phyloP scores from a whole-genome alignment of 2,797 vertebrate species.

The Muscicapa striata region DNA sequence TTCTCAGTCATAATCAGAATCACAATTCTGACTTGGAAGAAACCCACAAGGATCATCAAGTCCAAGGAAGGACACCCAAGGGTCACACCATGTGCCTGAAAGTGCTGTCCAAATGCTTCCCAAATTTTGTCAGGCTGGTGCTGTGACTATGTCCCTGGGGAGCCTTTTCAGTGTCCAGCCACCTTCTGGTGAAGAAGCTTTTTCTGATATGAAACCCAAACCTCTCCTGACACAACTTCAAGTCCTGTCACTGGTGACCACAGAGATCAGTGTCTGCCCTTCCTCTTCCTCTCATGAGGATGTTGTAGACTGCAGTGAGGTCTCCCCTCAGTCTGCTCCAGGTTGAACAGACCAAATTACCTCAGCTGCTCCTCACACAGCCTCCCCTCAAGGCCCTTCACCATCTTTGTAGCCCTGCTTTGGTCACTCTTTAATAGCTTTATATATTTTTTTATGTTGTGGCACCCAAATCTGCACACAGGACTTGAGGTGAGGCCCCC shows the following conservation, averaged over 20 bases:
- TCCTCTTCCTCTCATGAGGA: accelerated
- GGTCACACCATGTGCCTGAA: neutral
- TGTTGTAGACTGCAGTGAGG: neutral
- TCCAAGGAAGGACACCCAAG: neutral
- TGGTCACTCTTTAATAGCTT: neutral
- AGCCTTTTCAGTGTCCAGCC: neutral
- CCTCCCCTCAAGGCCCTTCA: neutral
- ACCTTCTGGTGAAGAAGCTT: neutral
- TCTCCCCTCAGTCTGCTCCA: neutral
- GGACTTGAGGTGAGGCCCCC: accelerated
- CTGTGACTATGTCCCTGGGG: neutral
- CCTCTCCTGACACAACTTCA: neutral
- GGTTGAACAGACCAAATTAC: neutral
- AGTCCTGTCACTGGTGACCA: neutral
- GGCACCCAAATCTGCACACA: neutral
- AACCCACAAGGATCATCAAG: neutral
- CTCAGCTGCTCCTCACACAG: accelerated
- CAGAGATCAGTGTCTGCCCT: neutral
- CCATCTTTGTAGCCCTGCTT: neutral
- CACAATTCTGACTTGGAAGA: neutral
- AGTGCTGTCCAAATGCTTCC: neutral
- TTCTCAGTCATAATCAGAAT: neutral
- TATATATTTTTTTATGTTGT: neutral
- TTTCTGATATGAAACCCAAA: neutral
- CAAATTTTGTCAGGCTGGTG: accelerated